Percentiles rank a stretch among this genome's conserved stretches.
Evolutionary conservation across 1,140 invertebrate species (phyloP).

Genomic region (Bombus turneri): DNA sequence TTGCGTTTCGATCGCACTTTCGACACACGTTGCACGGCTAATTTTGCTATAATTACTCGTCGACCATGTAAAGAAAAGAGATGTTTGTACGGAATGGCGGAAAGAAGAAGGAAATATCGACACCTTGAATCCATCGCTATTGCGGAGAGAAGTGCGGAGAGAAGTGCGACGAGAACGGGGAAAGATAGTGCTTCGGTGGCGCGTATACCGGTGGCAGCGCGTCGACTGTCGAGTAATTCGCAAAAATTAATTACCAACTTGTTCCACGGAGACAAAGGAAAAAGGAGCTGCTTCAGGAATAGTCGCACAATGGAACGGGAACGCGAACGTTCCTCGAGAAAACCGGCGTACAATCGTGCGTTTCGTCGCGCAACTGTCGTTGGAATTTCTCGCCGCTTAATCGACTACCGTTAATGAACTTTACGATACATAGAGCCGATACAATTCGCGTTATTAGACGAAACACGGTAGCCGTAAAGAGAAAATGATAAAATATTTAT

Average conservation of each 20-base stretch:
- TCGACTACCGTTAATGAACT: not conserved
- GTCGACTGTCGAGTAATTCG: constrained; percentile 79
- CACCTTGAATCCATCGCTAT: constrained; percentile 2
- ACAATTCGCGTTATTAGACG: not conserved
- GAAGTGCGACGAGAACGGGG: constrained; percentile 52
- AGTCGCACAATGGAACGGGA: constrained; percentile 66
- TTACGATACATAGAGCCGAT: too few species aligned
- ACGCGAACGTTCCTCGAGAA: constrained; percentile 53
- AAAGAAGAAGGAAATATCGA: not conserved
- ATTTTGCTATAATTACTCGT: not conserved
- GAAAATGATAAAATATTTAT: too few species aligned
- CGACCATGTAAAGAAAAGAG: fast-evolving
- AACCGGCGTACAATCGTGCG: constrained; percentile 42
- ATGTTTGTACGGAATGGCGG: fast-evolving
- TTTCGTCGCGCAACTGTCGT: constrained; percentile 22
- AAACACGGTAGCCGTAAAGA: not conserved
- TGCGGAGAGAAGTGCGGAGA: not conserved
- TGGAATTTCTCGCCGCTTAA: not conserved
- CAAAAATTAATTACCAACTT: constrained; percentile 81
- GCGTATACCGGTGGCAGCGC: constrained; percentile 70
- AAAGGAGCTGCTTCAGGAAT: constrained; percentile 71
- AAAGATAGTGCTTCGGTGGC: constrained; percentile 74
- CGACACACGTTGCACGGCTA: fast-evolving
- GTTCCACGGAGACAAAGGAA: constrained; percentile 71
- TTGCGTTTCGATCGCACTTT: not conserved